phyloP scores from a whole-genome alignment of 2,888 invertebrate species.

The Synergus japonicus region DNA sequence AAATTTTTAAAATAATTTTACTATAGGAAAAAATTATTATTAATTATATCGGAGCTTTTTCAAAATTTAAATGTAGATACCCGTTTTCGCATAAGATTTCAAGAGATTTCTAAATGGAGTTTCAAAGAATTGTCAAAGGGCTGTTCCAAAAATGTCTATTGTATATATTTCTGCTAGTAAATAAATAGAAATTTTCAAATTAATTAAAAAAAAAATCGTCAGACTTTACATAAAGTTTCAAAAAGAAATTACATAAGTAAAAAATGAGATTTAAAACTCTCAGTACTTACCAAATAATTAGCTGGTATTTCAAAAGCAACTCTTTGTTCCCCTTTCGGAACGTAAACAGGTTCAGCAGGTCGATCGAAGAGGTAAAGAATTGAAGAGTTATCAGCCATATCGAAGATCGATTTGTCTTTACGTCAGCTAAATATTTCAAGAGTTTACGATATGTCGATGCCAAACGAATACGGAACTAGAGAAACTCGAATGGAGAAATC shows the following conservation, averaged over 20 bases:
- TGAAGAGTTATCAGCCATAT: constrained; percentile 52
- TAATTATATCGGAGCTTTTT: not conserved
- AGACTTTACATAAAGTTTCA: not conserved
- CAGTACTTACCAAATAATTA: constrained; percentile 82
- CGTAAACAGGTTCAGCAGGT: constrained; percentile 87
- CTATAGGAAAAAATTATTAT: not conserved
- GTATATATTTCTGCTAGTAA: too few relatives aligned
- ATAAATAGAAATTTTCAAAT: too few relatives aligned
- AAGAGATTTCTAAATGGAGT: too few relatives aligned
- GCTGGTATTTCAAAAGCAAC: constrained; percentile 83
- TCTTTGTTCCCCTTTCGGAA: constrained; percentile 84
- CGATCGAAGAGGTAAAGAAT: constrained; percentile 83
- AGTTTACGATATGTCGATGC: not conserved
- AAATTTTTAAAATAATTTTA: constrained; percentile 7
- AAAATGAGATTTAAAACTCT: not conserved
- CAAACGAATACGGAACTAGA: not conserved
- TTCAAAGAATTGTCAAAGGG: too few relatives aligned
- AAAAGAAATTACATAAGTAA: not conserved
- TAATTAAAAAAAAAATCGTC: too few relatives aligned
- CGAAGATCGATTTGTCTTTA: not conserved
- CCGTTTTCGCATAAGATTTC: too few relatives aligned
- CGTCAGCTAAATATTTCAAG: constrained; percentile 12
- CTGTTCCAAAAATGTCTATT: too few relatives aligned
- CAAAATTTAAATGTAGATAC: too few relatives aligned
- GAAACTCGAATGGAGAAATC: not conserved